phyloP scores from a whole-genome alignment of 2,888 invertebrate genomes.

The Ephialtes manifestator region DNA sequence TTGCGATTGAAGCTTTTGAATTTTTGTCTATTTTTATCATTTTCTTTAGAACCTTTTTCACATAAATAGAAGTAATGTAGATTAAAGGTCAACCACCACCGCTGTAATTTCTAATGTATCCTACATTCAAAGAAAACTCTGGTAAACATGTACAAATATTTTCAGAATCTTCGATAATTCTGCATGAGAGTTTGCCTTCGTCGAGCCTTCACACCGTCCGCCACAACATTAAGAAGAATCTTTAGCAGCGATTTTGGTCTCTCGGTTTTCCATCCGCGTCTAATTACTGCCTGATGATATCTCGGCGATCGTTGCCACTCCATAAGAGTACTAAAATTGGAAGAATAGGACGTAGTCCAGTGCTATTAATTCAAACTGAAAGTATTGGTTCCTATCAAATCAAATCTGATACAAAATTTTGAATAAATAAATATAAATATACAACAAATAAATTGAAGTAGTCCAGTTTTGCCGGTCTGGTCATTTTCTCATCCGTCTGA shows the following conservation, averaged over 20 bases:
- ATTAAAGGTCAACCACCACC: constrained; percentile 56
- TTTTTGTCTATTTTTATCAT: neutral
- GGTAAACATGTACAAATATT: constrained; percentile 27
- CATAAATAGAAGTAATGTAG: neutral
- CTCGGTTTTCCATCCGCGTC: constrained; percentile 39
- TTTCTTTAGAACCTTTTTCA: neutral
- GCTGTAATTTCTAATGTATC: constrained; percentile 37
- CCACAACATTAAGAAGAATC: constrained; percentile 58
- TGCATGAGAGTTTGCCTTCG: constrained; percentile 31
- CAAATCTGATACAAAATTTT: neutral
- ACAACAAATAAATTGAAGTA: too few species aligned
- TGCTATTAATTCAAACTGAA: neutral
- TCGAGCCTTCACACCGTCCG: constrained; percentile 52
- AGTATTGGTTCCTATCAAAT: neutral
- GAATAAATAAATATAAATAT: neutral
- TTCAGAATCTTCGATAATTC: constrained; percentile 24
- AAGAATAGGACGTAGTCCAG: constrained; percentile 2
- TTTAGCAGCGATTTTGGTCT: constrained; percentile 58
- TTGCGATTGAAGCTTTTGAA: neutral
- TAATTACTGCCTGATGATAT: constrained; percentile 35
- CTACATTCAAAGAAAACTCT: constrained; percentile 42
- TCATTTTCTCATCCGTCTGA: too few species aligned
- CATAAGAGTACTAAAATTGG: constrained; percentile 20
- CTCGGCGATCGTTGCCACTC: constrained; percentile 56
- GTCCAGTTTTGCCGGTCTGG: too few species aligned